These are phyloP conservation scores for Lasiommata megera DNA, from an alignment of 2,888 invertebrate species.

Conservation along the genomic window DNA sequence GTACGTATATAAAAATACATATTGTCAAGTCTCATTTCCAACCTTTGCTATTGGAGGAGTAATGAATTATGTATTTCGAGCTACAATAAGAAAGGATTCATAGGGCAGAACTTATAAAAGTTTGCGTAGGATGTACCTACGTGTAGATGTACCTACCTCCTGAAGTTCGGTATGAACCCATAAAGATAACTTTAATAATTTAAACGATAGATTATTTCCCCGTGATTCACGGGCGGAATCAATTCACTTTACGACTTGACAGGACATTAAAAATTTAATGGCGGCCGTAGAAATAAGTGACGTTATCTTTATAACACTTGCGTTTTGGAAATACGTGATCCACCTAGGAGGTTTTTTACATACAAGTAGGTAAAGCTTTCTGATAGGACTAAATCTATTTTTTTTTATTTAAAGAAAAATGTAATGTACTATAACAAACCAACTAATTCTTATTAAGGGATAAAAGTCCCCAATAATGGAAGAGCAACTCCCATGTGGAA, in stretches of 20 bases:
- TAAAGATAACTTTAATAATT: conserved; percentile 30
- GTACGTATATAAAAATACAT: too few species aligned
- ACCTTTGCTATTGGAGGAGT: too few species aligned
- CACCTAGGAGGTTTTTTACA: neutral
- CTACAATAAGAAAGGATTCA: too few species aligned
- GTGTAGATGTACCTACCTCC: neutral
- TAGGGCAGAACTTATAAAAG: neutral
- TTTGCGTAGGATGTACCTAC: neutral
- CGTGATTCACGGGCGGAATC: conserved; percentile 36
- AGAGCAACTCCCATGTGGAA: too few species aligned
- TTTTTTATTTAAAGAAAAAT: too few species aligned
- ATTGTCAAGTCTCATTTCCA: too few species aligned
- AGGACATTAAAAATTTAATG: conserved; percentile 41
- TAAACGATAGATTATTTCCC: conserved; percentile 30
- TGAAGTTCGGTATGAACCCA: conserved; percentile 3
- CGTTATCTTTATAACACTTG: conserved; percentile 30
- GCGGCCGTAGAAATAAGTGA: conserved; percentile 25
- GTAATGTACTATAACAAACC: too few species aligned
- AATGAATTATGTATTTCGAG: too few species aligned
- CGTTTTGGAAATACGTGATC: conserved; percentile 21
- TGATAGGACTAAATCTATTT: too few species aligned
- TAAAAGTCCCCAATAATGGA: too few species aligned
- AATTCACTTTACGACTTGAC: conserved; percentile 37
- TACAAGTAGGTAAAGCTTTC: too few species aligned
- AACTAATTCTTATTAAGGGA: too few species aligned